Evolutionary conservation across 2,113 vertebrate genomes (phyloP).

Genomic region (Verasper variegatus): DNA sequence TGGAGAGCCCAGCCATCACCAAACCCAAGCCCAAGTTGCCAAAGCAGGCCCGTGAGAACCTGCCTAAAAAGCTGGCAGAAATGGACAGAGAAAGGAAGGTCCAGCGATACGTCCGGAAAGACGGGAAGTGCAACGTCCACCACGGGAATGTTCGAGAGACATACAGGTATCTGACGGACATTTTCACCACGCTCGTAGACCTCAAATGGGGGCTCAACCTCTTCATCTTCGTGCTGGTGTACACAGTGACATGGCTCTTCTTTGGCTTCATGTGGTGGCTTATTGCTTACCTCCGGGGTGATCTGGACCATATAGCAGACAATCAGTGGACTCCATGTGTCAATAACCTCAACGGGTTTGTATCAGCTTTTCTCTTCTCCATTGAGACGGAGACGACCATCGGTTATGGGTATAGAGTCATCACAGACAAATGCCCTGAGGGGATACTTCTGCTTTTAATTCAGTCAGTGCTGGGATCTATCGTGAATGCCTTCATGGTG

Average conservation of each 20-base stretch:
- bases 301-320: slow-evolving; percentile 94
- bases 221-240: slow-evolving; percentile 97
- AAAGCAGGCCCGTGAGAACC: slow-evolving; percentile 91
- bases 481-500: slow-evolving; percentile 99
- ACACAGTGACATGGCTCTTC: slow-evolving; percentile 98
- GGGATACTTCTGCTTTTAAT: slow-evolving; percentile 95
- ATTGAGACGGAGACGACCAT: slow-evolving; percentile 99
- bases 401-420: slow-evolving; percentile 98
- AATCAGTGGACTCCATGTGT: slow-evolving; percentile 95
- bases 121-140: slow-evolving; percentile 98
- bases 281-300: slow-evolving; percentile 96
- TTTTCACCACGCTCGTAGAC: slow-evolving; percentile 98
- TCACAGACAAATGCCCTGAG: slow-evolving; percentile 98
- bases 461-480: slow-evolving; percentile 97
- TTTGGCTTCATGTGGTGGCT: slow-evolving; percentile 99
- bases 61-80: slow-evolving; percentile 87
- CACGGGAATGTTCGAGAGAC: slow-evolving; percentile 97
- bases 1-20: slow-evolving; percentile 92
- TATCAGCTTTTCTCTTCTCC: slow-evolving; percentile 98
- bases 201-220: slow-evolving; percentile 99
- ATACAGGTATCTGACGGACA: slow-evolving; percentile 96
- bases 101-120: slow-evolving; percentile 97
- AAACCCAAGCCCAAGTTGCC: slow-evolving; percentile 89
- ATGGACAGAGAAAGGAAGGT: slow-evolving; percentile 87
- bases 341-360: slow-evolving; percentile 96